A percentile compares a stretch with the other conserved stretches of the same genome.
These are phyloP conservation scores for Upupa epops DNA, from an alignment of 2,113 vertebrate species.

Conservation along the genomic window DNA sequence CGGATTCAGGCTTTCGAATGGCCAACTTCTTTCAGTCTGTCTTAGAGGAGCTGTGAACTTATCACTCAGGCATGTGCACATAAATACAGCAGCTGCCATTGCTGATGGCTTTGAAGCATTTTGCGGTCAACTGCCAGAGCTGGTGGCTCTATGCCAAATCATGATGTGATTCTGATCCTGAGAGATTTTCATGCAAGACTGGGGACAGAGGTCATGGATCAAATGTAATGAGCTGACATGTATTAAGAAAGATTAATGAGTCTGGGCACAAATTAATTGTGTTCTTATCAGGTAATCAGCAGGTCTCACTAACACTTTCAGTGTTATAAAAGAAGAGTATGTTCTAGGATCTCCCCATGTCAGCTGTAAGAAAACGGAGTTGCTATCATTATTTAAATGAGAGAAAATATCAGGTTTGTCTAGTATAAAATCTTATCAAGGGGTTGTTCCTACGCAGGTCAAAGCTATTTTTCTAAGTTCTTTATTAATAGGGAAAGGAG, in stretches of 20 bases:
- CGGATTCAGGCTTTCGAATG: conserved; percentile 10
- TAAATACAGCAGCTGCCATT: conserved; percentile 51
- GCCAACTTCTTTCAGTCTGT: conserved; percentile 19
- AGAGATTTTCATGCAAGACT: conserved; percentile 61
- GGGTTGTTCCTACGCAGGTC: conserved; percentile 34
- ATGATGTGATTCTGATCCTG: conserved; percentile 46
- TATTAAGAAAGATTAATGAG: conserved; percentile 73
- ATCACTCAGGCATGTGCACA: conserved; percentile 8
- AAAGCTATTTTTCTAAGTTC: conserved; percentile 52
- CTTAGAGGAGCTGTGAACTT: conserved; percentile 51
- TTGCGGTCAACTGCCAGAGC: conserved; percentile 28
- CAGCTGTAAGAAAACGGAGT: neutral
- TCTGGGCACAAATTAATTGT: conserved; percentile 73
- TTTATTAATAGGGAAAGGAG: conserved; percentile 17
- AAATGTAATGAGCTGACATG: conserved; percentile 63
- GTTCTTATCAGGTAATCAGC: conserved; percentile 59
- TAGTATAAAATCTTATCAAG: conserved; percentile 45
- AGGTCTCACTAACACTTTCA: conserved; percentile 55
- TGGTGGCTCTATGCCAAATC: conserved; percentile 46
- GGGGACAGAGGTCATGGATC: conserved; percentile 59
- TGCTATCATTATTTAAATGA: conserved; percentile 35
- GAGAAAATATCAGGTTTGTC: neutral
- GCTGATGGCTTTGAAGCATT: conserved; percentile 45
- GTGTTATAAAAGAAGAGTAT: neutral
- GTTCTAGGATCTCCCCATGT: neutral